A percentile compares a stretch with the other conserved stretches of the same genome.
These are phyloP conservation scores for Listrodromus nycthemerus DNA, from an alignment of 2,888 invertebrate species.

Conservation along the genomic window DNA sequence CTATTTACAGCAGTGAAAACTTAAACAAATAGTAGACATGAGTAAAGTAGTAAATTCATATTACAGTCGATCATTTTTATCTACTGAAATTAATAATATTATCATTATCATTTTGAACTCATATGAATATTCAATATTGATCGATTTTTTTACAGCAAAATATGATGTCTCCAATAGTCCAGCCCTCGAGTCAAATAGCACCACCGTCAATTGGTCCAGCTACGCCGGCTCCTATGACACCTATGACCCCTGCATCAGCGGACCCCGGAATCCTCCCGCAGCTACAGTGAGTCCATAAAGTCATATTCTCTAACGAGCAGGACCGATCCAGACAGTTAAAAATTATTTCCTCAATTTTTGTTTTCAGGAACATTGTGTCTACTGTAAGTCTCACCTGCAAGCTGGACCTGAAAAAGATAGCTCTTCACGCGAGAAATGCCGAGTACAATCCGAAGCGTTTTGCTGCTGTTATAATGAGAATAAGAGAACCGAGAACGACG, in stretches of 20 bases:
- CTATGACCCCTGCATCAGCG: conserved; percentile 92
- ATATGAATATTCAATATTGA: background rate
- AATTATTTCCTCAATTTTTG: conserved; percentile 18
- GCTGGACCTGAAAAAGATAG: conserved; percentile 98
- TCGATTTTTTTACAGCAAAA: conserved; percentile 88
- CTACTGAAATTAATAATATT: background rate
- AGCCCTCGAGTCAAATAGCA: conserved; percentile 87
- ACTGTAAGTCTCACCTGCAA: conserved; percentile 98
- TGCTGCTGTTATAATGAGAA: conserved; percentile 98
- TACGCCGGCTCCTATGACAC: conserved; percentile 92
- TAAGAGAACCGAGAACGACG: conserved; percentile 94
- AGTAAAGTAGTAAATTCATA: too few species aligned
- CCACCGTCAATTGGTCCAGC: conserved; percentile 90
- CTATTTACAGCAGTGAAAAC: too few species aligned
- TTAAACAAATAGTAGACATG: too few species aligned
- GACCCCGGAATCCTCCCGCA: conserved; percentile 98
- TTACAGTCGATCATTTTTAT: too few species aligned
- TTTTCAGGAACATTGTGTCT: conserved; percentile 96
- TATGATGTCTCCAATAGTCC: conserved; percentile 93
- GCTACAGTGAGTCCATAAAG: conserved; percentile 89
- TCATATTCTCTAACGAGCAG: background rate
- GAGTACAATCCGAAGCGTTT: conserved; percentile 99
- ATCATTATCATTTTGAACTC: conserved; percentile 27
- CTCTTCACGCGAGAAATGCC: conserved; percentile 98
- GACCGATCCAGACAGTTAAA: background rate